phyloP scores from a whole-genome alignment of 2,113 vertebrate species.

The Oreochromis niloticus region DNA sequence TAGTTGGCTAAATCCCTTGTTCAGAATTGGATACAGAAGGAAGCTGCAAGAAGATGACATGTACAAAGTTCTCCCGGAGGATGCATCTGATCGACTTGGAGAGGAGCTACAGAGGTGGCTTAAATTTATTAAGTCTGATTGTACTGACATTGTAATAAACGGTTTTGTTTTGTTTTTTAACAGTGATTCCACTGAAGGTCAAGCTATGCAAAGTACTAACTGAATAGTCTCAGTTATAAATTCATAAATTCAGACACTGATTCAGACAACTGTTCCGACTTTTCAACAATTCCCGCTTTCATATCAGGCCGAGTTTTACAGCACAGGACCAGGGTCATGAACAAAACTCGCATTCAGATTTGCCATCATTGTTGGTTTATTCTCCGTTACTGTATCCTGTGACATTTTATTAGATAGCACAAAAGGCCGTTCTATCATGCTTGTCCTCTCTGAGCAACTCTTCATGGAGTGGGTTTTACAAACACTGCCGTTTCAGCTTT shows the following conservation, averaged over 20 bases:
- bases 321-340: neutral
- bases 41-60: slow-evolving; percentile 89
- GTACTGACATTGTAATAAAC: neutral
- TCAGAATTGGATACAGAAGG: slow-evolving; percentile 80
- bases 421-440: neutral
- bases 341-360: neutral
- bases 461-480: neutral
- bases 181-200: neutral
- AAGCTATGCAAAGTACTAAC: neutral
- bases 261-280: neutral
- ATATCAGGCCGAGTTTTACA: neutral
- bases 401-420: neutral
- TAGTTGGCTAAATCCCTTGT: slow-evolving; percentile 91
- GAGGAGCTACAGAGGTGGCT: slow-evolving; percentile 78
- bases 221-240: neutral
- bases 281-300: neutral
- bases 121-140: neutral
- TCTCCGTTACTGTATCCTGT: neutral
- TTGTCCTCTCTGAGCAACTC: neutral
- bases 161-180: neutral
- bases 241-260: neutral
- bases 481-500: neutral
- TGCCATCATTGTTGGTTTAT: neutral
- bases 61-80: slow-evolving; percentile 85
- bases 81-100: slow-evolving; percentile 82